Base-by-base conservation (phyloP, 2,113 vertebrate species). In the Oryzias javanicus region DNA sequence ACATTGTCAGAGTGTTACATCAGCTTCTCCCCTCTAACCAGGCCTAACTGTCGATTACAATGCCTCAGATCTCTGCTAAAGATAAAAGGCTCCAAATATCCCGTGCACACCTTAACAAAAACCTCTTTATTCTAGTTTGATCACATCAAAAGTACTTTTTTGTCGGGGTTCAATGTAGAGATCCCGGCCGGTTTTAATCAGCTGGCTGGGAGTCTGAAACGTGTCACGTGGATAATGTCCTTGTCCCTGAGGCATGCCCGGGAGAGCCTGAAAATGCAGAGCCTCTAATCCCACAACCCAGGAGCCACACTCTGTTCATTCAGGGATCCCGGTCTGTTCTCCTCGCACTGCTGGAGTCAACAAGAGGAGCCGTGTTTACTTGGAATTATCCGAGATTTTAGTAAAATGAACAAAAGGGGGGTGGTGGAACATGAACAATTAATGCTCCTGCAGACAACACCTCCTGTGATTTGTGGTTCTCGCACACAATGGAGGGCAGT, bases 211-310 rank as follows among this genome's bases (percentile, higher is more conserved):
- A 87, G 79, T 73, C 67, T 72, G 79, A 71, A 84, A 81, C 72
- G 82, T 84, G 88, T 89, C 88, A 81, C 86, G 79, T 88, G 89
- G 82, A 88, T 91, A 89, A 91, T 88, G 88, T 90, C 79, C 79
- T 76, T 44, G 82, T 89, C 85, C 86, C 86, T 22, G 59, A 78
- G 80, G 82, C 75, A 59, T 53, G 72, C 81, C 84, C 78, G 40
- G 52, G 76, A 86, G 81, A 80, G 73, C 75, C 77, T 82, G 81
- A 75, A 70, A 87, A 82, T 75, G 82, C 74, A 66, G 60, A 81
- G 73, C 77, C 80, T 76, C 77, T 89, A 89, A 88, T 89, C 87
- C 87, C 76, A 74, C 76, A 78, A 79, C 81, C 83, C 79, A 42
- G 57, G 55, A 82, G 83, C 76, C 75, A 66, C 79, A 71, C 69